These are phyloP conservation scores for Fabriciana adippe DNA, from an alignment of 2,888 invertebrate species.

Conservation along the genomic window DNA sequence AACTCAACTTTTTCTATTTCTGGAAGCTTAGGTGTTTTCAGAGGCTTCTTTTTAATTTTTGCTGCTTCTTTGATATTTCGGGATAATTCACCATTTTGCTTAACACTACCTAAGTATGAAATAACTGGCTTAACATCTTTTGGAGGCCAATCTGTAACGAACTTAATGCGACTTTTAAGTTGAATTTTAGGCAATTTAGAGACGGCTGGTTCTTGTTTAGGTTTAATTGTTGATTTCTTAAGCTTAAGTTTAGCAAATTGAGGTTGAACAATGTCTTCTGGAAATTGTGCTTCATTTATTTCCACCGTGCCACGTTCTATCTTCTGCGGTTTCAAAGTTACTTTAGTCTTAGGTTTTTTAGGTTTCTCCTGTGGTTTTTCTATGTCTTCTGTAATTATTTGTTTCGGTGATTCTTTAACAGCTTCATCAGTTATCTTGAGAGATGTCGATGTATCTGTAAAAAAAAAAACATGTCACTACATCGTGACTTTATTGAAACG, in stretches of 20 bases:
- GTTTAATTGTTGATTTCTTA: constrained; percentile 78
- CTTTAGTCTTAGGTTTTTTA: constrained; percentile 43
- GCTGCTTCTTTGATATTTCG: constrained; percentile 87
- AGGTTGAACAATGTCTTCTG: constrained; percentile 80
- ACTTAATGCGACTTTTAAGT: constrained; percentile 87
- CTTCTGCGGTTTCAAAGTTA: constrained; percentile 73
- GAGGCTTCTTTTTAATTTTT: constrained; percentile 82
- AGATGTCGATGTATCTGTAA: constrained; percentile 2
- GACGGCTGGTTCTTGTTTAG: constrained; percentile 68
- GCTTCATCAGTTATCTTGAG: constrained; percentile 36
- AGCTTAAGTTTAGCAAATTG: constrained; percentile 86
- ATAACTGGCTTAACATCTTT: constrained; percentile 77
- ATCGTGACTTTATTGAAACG: too few relatives aligned
- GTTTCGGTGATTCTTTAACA: constrained; percentile 1
- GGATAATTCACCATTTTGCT: constrained; percentile 85
- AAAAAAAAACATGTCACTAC: too few relatives aligned
- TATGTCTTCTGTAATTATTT: background rate
- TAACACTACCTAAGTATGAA: constrained; percentile 78
- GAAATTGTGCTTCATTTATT: constrained; percentile 83
- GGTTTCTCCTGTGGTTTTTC: constrained; percentile 45
- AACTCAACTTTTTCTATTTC: constrained; percentile 77
- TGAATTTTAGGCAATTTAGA: constrained; percentile 84
- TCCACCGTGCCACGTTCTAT: constrained; percentile 83
- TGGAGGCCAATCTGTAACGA: constrained; percentile 84
- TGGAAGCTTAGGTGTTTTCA: constrained; percentile 75